phyloP scores from a whole-genome alignment of 2,888 invertebrate genomes.

The Cataglyphis rosenhaueri region DNA sequence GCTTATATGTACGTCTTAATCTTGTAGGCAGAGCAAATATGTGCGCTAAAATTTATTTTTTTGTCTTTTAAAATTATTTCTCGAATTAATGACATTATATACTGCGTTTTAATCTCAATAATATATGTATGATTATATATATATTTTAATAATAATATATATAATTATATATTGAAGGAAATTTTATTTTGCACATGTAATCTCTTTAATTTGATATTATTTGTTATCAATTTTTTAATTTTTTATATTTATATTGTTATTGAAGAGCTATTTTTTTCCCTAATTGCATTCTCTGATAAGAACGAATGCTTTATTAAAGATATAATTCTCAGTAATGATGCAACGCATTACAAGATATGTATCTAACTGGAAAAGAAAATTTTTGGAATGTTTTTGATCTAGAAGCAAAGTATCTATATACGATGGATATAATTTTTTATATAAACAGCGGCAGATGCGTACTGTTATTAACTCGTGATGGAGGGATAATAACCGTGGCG shows the following conservation, averaged over 20 bases:
- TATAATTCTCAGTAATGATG: background rate
- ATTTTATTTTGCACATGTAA: background rate
- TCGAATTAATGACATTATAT: background rate
- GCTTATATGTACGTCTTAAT: slow-evolving; percentile 19
- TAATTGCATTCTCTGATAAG: background rate
- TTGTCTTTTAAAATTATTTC: background rate
- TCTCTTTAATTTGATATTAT: background rate
- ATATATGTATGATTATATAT: background rate
- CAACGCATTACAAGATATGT: background rate
- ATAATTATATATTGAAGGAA: background rate
- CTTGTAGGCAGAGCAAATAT: background rate
- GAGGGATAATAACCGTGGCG: slow-evolving; percentile 70
- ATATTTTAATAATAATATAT: background rate
- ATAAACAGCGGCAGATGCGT: slow-evolving; percentile 66
- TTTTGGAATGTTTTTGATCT: background rate
- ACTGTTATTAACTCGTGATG: slow-evolving; percentile 70
- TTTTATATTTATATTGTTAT: background rate
- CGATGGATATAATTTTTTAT: slow-evolving; percentile 47
- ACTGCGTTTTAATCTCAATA: background rate
- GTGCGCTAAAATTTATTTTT: background rate
- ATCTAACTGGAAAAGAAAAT: background rate
- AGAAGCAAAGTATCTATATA: background rate
- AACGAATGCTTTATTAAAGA: background rate
- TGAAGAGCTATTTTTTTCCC: background rate
- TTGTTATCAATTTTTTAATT: background rate